phyloP scores from a whole-genome alignment of 2,113 vertebrate species.

The Microtus montanus region DNA sequence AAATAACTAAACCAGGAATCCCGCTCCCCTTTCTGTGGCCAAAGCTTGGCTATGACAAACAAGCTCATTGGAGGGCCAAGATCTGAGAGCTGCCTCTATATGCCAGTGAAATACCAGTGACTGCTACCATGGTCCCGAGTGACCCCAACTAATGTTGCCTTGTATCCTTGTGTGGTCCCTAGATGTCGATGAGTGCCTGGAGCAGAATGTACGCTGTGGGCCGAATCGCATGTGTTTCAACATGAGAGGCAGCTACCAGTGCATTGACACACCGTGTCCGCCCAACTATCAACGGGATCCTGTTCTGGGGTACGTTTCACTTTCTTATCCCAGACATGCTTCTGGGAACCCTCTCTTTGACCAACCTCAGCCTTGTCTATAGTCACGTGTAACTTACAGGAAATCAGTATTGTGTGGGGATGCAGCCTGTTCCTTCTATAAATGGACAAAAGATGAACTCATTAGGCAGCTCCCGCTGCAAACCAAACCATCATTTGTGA shows the following conservation, averaged over 20 bases:
- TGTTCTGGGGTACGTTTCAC: slow-evolving; percentile 89
- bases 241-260: slow-evolving; percentile 95
- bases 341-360: background rate
- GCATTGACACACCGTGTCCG: slow-evolving; percentile 96
- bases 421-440: background rate
- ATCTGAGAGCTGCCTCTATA: too few species aligned
- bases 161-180: background rate
- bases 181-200: slow-evolving; percentile 96
- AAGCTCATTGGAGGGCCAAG: background rate
- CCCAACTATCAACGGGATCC: slow-evolving; percentile 93
- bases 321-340: background rate
- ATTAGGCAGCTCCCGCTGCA: rapidly evolving
- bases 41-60: background rate
- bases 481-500: background rate
- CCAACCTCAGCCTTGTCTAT: background rate
- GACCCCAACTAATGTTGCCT: background rate
- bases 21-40: background rate
- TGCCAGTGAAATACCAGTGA: rapidly evolving
- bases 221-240: slow-evolving; percentile 97
- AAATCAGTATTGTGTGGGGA: background rate
- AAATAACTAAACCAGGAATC: background rate
- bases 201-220: slow-evolving; percentile 93
- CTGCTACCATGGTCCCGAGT: background rate
- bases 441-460: background rate
- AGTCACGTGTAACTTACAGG: background rate